Evolutionary conservation across 2,797 vertebrate genomes (phyloP).

Genomic region (Hydrophis major): DNA sequence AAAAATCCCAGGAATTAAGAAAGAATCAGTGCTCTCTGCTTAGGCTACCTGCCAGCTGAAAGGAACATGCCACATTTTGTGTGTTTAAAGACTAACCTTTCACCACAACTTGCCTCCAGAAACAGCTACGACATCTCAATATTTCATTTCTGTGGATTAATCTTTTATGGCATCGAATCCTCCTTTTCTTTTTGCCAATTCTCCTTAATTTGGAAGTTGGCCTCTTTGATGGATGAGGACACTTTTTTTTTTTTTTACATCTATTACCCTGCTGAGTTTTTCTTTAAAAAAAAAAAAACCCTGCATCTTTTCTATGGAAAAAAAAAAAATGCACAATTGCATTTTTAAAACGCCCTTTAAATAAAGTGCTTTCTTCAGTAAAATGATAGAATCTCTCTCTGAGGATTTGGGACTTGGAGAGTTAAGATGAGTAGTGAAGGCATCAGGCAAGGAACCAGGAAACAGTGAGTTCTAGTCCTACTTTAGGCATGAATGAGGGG

Average conservation of each 20-base stretch:
- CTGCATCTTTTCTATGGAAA: background rate
- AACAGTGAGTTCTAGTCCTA: background rate
- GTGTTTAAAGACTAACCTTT: slow-evolving; percentile 41
- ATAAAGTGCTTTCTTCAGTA: background rate
- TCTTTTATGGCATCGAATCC: slow-evolving; percentile 41
- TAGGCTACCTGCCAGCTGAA: slow-evolving; percentile 13
- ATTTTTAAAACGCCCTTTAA: background rate
- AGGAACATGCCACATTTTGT: slow-evolving; percentile 25
- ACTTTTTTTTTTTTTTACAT: slow-evolving; percentile 16
- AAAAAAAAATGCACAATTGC: background rate
- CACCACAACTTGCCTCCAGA: slow-evolving; percentile 11
- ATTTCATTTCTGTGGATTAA: slow-evolving; percentile 54
- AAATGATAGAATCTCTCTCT: slow-evolving; percentile 7
- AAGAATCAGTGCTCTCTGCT: background rate
- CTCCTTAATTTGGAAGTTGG: slow-evolving; percentile 17
- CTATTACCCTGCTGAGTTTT: background rate
- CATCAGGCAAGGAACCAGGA: background rate
- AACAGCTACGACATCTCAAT: slow-evolving; percentile 48
- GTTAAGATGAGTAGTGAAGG: background rate
- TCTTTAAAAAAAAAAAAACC: background rate
- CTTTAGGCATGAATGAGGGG: background rate
- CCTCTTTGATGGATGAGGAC: slow-evolving; percentile 26
- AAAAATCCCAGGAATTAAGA: background rate
- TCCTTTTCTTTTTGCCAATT: slow-evolving; percentile 15
- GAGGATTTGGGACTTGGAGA: background rate